Evolutionary conservation across 2,113 vertebrate species (phyloP), one percentile per base, ranked within the genome.

Genomic region (Choloepus hoffmanni): DNA sequence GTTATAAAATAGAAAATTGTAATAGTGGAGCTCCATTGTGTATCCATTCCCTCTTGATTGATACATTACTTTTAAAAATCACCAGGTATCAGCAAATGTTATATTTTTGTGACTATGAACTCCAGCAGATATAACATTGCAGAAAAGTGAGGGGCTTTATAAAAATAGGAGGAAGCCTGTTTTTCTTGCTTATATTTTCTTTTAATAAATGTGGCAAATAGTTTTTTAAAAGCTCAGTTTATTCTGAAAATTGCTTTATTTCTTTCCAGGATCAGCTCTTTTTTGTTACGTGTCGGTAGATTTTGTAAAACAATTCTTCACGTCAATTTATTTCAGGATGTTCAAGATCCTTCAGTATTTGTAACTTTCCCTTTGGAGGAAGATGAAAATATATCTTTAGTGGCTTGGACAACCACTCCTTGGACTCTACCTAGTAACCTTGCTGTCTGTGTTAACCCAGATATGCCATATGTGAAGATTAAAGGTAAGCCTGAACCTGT

Each of bases 371-470:
- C 99, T 4, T 95, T 99, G 96, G 97, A 99, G 40, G 99, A 99
- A 85, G 99, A 99, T 96, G 98, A 98, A 94, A 97, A 87, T 12
- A 93, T 99, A 87, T 98, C 98, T 93, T 98, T 99, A 85, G 98
- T 99, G 81, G 99, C 99, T 85, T 99, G 99, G 99, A 99, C 99
- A 67, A 99, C 99, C 48, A 99, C 99, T 16, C 99, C 99, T 0
- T 99, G 99, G 99, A 99, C 99, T 45, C 98, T 99, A 60, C 99
- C 99, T 10, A 99, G 99, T 97, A 99, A 99, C 92, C 96, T 99
- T 98, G 99, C 99, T 24, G 97, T 99, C 4, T 99, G 99, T 33
- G 99, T 99, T 83, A 99, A 99, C 96, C 99, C 99, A 0, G 99
- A 99, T 14, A 94, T 99, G 43, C 95, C 98, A 0, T 99, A 99